phyloP scores from a whole-genome alignment of 2,113 vertebrate genomes.

The Cryptomyrus ogoouensis region DNA sequence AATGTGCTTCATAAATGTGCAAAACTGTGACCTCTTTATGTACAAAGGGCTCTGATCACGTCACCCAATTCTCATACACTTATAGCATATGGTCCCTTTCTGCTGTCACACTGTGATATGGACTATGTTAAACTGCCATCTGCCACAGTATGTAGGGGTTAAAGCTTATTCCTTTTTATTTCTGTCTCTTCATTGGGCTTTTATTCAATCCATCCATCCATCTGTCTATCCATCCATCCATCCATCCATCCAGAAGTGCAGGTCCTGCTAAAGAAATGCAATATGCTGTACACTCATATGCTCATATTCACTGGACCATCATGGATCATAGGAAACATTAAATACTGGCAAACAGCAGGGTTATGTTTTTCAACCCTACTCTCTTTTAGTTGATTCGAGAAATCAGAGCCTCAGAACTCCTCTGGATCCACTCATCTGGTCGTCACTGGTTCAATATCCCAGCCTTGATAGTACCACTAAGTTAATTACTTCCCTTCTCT shows the following conservation, averaged over 20 bases:
- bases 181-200: neutral
- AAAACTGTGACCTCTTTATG: neutral
- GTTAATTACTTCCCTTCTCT: neutral
- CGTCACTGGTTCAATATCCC: neutral
- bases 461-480: neutral
- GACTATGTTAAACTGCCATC: neutral
- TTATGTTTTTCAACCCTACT: neutral
- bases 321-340: neutral
- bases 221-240: neutral
- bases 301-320: neutral
- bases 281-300: neutral
- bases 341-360: neutral
- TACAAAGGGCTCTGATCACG: neutral
- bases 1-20: neutral
- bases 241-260: neutral
- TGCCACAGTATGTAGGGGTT: neutral
- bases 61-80: neutral
- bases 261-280: neutral
- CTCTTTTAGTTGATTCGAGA: neutral
- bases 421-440: neutral
- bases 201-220: neutral
- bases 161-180: neutral
- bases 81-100: neutral
- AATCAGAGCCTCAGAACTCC: neutral
- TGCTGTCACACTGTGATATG: neutral